Base-by-base conservation (phyloP, 1,140 invertebrate species). In the Stenopsyche tienmushanensis region DNA sequence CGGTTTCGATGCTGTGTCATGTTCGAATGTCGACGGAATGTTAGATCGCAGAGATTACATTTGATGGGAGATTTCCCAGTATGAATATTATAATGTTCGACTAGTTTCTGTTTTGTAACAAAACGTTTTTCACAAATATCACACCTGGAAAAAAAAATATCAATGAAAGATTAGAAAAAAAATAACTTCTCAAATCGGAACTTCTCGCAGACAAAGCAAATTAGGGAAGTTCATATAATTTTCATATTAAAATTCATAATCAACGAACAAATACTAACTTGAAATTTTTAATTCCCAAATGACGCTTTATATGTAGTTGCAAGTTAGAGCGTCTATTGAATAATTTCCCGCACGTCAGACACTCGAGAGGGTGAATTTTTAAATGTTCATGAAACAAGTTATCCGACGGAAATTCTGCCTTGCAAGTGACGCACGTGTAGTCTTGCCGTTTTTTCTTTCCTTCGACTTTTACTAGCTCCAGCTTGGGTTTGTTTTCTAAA, bases 1-100 rank as follows among this genome's bases (percentile, higher is more conserved):
- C 83, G 78, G 71, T 88, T 90, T 68, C 89, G 87, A 75, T 95
- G 92, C 72, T 93, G 90, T 10, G 91, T 89, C 71, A 94, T 83
- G 76, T 93, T 93, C 57, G 90, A 92, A 75, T 92, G 88, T 13
- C 92, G 83, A 20, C 89, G 84, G 76, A 94, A 95, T n/a, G 86
- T 87, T 73, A 90, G 87, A 69, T 89, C 86, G 75, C 92, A 95
- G 50, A 89, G 73, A 67, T 85, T 87, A 77, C 92, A 94, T 74
- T 91, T 91, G 41, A 91, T 83, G 7, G 90, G 90, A 29, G 88
- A 83, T 26, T 86, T 86, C 1, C 90, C 90, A 0, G 90, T 91
- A 74, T 95, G 92, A 25, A 87, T 84, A 73, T 91, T 91, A 73
- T 86, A 86, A 72, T 95, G 92, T 72, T 92, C 90, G 18, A 85